A percentile compares a stretch with the other conserved stretches of the same genome.
Evolutionary conservation across 2,888 invertebrate species (phyloP).

Genomic region (Osmoderma eremita): DNA sequence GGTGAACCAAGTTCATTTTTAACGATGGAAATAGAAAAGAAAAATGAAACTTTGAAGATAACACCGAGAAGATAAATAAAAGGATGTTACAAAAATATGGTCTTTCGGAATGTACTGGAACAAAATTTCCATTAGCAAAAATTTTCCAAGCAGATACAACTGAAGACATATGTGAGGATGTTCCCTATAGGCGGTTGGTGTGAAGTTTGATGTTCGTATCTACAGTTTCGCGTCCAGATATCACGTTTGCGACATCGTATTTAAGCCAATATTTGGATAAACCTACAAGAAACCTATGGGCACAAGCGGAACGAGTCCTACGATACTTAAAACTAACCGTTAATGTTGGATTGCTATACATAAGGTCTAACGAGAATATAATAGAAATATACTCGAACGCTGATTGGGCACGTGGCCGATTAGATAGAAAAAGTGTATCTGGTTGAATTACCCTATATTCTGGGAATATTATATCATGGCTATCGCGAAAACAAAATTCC

Average conservation of each 20-base stretch:
- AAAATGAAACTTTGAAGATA: constrained; percentile 6
- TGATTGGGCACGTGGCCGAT: constrained; percentile 10
- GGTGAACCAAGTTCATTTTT: constrained; percentile 1
- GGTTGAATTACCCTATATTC: not conserved
- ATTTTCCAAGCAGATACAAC: not conserved
- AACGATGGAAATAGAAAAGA: not conserved
- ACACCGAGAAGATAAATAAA: not conserved
- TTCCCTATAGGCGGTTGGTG: constrained; percentile 45
- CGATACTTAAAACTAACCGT: constrained; percentile 13
- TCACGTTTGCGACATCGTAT: constrained; percentile 3
- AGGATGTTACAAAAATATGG: not conserved
- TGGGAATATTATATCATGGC: constrained; percentile 11
- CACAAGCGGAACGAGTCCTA: constrained; percentile 2
- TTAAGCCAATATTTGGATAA: constrained; percentile 12
- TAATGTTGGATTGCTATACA: constrained; percentile 3
- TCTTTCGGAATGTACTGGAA: not conserved
- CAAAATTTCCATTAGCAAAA: not conserved
- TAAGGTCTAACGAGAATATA: not conserved
- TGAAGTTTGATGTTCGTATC: constrained; percentile 44
- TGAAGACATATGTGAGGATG: constrained; percentile 19
- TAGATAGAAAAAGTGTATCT: constrained; percentile 8
- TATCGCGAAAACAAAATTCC: constrained; percentile 10
- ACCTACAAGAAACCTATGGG: not conserved
- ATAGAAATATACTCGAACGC: not conserved
- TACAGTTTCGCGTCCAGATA: constrained; percentile 4